Percentiles rank a stretch among this genome's conserved stretches.
phyloP scores from a whole-genome alignment of 2,797 vertebrate genomes.

The Cossypha heuglini region DNA sequence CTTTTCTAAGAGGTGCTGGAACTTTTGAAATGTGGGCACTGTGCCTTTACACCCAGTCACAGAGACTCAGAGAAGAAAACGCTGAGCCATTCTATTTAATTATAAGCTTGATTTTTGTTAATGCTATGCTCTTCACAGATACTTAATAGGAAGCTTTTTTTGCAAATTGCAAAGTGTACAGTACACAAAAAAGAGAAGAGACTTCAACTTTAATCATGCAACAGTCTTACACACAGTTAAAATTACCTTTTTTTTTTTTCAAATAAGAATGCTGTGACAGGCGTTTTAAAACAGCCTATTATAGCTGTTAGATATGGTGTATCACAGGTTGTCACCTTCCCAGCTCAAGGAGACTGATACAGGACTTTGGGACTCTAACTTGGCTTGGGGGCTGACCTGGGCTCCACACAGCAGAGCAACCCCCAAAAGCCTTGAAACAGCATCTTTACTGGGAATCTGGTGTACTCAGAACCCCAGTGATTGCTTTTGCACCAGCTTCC shows the following conservation, averaged over 20 bases:
- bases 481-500: fast-evolving
- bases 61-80: neutral
- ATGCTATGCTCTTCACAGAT: neutral
- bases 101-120: neutral
- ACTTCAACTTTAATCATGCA: neutral
- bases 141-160: neutral
- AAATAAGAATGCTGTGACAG: neutral
- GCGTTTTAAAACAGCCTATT: neutral
- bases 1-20: neutral
- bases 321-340: neutral
- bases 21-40: neutral
- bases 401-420: neutral
- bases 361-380: too few relatives aligned
- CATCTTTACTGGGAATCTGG: fast-evolving
- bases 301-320: fast-evolving
- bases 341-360: neutral
- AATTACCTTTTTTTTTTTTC: fast-evolving
- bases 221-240: neutral
- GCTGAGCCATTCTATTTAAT: neutral
- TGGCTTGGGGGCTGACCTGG: neutral
- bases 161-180: neutral
- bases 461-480: neutral
- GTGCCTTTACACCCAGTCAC: neutral
- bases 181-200: neutral
- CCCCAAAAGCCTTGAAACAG: neutral